Evolutionary conservation across 2,797 vertebrate species (phyloP).

Genomic region (Hydrolagus colliei): DNA sequence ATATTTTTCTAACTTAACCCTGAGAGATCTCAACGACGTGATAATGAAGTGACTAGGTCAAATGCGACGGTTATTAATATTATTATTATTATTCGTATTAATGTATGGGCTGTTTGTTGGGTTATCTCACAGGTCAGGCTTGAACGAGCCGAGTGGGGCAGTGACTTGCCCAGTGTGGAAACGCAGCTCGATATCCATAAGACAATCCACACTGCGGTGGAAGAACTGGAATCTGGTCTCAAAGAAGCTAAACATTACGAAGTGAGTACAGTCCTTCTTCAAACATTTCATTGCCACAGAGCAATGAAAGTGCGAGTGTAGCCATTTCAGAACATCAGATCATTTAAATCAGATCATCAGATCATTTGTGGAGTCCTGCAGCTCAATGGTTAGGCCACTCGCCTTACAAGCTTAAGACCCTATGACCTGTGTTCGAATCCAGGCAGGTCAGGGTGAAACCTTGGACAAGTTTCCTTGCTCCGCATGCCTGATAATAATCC

Average conservation of each 20-base stretch:
- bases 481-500: no score
- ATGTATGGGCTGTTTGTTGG: neutral
- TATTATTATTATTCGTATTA: no score
- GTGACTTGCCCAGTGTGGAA: constrained; percentile 82
- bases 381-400: no score
- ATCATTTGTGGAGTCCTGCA: neutral
- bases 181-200: constrained; percentile 80
- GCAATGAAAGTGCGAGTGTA: neutral
- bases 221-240: constrained; percentile 75
- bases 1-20: neutral
- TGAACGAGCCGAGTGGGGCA: constrained; percentile 87
- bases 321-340: neutral
- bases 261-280: constrained; percentile 44
- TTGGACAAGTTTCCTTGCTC: no score
- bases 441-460: no score
- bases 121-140: constrained; percentile 67
- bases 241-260: constrained; percentile 82
- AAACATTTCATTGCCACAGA: neutral
- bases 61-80: no score
- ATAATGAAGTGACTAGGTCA: no score
- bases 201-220: constrained; percentile 71
- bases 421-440: no score
- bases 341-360: neutral
- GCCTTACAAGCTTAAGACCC: no score
- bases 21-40: neutral